A percentile compares a stretch with the other conserved stretches of the same genome.
These are phyloP conservation scores for Alectura lathami DNA, from an alignment of 2,113 vertebrate genomes.

Conservation along the genomic window DNA sequence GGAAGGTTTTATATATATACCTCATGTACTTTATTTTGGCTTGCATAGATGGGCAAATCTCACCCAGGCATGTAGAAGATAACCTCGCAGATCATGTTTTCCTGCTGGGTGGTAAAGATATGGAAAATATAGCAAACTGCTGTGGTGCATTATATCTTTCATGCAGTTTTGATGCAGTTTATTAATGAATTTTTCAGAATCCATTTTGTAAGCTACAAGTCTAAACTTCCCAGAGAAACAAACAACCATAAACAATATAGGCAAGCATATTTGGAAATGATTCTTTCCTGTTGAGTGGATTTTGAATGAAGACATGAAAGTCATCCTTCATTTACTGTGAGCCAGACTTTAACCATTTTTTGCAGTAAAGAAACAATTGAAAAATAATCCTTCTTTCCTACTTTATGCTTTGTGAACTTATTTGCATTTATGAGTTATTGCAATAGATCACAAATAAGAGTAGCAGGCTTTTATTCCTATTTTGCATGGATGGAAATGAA, in stretches of 20 bases:
- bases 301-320: constrained; percentile 19
- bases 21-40: background rate
- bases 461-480: background rate
- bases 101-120: background rate
- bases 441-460: background rate
- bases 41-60: background rate
- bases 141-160: background rate
- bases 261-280: background rate
- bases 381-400: background rate
- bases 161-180: background rate
- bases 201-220: background rate
- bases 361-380: background rate
- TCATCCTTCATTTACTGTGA: background rate
- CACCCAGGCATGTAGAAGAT: background rate
- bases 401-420: background rate
- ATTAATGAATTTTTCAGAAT: background rate
- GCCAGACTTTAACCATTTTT: background rate
- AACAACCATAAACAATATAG: background rate
- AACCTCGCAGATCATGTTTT: background rate
- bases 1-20: background rate
- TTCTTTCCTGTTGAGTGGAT: background rate
- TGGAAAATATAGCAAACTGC: background rate
- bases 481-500: background rate
- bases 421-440: background rate
- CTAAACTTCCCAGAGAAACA: background rate